These are phyloP conservation scores for Oxytorus armatus DNA, from an alignment of 2,888 invertebrate genomes.

Conservation along the genomic window DNA sequence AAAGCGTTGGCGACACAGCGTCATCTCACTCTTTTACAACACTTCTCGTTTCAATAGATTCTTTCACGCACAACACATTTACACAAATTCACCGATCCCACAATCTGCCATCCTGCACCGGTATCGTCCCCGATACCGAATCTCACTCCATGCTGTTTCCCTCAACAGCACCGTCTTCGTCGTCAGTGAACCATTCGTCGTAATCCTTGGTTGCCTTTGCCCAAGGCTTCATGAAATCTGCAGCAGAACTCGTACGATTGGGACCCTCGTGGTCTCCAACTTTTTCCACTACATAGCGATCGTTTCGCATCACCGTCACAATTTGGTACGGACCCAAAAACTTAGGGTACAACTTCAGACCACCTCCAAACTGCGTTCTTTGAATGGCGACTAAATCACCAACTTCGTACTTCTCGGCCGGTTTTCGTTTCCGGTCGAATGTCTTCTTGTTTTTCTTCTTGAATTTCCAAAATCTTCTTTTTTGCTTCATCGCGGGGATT, in stretches of 20 bases:
- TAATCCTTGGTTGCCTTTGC: background rate
- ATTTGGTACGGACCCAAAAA: conserved; percentile 75
- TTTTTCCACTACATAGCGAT: conserved; percentile 8
- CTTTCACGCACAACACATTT: no score
- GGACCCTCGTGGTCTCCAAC: conserved; percentile 20
- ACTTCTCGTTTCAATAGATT: no score
- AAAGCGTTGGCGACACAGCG: no score
- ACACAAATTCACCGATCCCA: background rate
- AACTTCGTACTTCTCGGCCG: conserved; percentile 59
- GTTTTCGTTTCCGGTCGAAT: conserved; percentile 11
- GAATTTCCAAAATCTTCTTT: no score
- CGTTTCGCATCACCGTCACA: background rate
- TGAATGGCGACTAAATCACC: conserved; percentile 76
- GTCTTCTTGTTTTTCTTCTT: no score
- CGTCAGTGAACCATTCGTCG: background rate
- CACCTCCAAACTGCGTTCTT: conserved; percentile 77
- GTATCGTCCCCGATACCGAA: conserved; percentile 9
- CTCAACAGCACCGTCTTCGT: background rate
- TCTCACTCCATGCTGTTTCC: background rate
- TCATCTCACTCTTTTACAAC: no score
- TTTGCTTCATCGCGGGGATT: no score
- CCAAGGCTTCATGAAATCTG: conserved; percentile 17
- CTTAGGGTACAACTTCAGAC: conserved; percentile 70
- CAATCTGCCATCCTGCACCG: conserved; percentile 8
- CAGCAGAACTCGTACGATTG: conserved; percentile 8